Evolutionary conservation across 2,888 invertebrate genomes (phyloP).

Genomic region (Callinectes sapidus): DNA sequence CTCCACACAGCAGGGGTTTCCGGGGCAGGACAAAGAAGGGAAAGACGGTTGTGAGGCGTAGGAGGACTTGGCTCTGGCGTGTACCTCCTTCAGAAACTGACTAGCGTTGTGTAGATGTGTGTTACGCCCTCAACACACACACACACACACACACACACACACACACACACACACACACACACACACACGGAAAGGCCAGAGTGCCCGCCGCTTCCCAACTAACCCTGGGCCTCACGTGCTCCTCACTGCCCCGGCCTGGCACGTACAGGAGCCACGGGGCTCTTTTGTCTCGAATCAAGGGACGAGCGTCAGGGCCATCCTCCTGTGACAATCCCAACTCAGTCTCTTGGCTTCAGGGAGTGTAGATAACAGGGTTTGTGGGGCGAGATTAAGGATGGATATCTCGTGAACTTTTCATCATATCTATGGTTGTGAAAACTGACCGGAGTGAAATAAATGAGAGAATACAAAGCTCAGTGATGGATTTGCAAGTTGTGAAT

Average conservation of each 20-base stretch:
- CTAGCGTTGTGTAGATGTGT: not conserved
- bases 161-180: constrained; percentile 14
- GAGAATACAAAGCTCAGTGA: constrained; percentile 4
- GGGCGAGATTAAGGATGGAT: not conserved
- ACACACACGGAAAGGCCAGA: constrained; percentile 8
- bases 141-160: constrained; percentile 35
- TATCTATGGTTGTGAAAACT: constrained; percentile 24
- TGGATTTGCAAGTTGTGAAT: not conserved
- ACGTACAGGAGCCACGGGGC: not conserved
- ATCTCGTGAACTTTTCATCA: not conserved
- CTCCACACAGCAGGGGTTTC: not conserved
- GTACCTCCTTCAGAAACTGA: not conserved
- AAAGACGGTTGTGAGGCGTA: not conserved
- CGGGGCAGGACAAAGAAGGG: not conserved
- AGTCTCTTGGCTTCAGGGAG: constrained; percentile 4
- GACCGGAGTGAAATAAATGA: constrained; percentile 9
- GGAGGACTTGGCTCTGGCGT: not conserved
- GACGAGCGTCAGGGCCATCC: not conserved
- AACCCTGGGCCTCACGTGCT: not conserved
- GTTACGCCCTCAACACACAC: not conserved
- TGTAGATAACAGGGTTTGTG: not conserved
- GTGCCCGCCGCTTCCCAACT: not conserved
- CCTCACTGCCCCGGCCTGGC: not conserved
- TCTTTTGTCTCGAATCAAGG: not conserved
- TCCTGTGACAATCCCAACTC: not conserved